Evolutionary conservation across 2,888 invertebrate species (phyloP).

Genomic region (Linyphia triangularis): DNA sequence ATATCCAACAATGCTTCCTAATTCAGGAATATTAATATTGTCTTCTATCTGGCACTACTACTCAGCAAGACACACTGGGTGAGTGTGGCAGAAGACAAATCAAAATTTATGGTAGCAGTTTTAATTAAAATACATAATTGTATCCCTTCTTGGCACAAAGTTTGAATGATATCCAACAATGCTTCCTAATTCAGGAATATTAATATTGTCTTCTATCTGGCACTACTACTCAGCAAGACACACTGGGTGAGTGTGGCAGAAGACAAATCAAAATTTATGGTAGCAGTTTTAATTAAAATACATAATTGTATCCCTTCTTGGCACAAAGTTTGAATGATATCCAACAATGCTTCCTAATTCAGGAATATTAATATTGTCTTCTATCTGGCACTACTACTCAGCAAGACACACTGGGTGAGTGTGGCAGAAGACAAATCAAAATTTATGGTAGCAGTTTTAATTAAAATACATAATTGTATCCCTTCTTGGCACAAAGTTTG

Average conservation of each 20-base stretch:
- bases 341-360: conserved; percentile 25
- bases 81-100: conserved; percentile 27
- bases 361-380: conserved; percentile 20
- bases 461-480: not conserved
- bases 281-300: not conserved
- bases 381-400: not conserved
- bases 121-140: not conserved
- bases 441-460: not conserved
- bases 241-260: not conserved
- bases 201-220: conserved; percentile 1
- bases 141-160: conserved; percentile 4
- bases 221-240: not conserved
- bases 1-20: conserved; percentile 27
- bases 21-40: not conserved
- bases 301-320: conserved; percentile 25
- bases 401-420: not conserved
- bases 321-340: not conserved
- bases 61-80: not conserved
- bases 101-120: not conserved
- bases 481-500: conserved; percentile 7
- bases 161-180: not conserved
- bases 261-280: not conserved
- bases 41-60: conserved; percentile 24
- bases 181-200: conserved; percentile 14
- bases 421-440: conserved; percentile 37